Evolutionary conservation across 2,888 invertebrate species (phyloP).

Genomic region (Mystacides longicornis): DNA sequence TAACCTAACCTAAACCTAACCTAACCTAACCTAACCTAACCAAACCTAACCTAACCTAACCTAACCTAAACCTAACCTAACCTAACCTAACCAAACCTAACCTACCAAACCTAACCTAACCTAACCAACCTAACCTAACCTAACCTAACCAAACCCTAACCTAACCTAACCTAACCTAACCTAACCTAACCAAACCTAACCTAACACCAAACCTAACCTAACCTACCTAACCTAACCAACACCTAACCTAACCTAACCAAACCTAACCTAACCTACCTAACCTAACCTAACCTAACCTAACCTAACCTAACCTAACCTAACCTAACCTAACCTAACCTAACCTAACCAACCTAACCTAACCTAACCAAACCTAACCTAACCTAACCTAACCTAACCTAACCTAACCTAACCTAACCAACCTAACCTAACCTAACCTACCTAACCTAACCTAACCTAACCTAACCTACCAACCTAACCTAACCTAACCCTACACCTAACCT

Average conservation of each 20-base stretch:
- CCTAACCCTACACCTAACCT: constrained; percentile 19
- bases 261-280: constrained; percentile 17
- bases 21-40: constrained; percentile 15
- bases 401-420: constrained; percentile 15
- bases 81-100: constrained; percentile 16
- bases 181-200: too few species aligned
- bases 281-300: constrained; percentile 16
- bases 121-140: constrained; percentile 6
- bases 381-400: constrained; percentile 13
- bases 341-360: constrained; percentile 12
- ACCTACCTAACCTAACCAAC: constrained; percentile 26
- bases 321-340: constrained; percentile 11
- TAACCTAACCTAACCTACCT: constrained; percentile 20
- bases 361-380: constrained; percentile 8
- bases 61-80: constrained; percentile 13
- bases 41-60: constrained; percentile 13
- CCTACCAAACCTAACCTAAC: constrained; percentile 7
- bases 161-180: constrained; percentile 8
- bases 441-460: constrained; percentile 21
- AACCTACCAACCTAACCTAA: constrained; percentile 22
- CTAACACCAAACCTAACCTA: constrained; percentile 24
- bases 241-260: constrained; percentile 19
- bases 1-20: constrained; percentile 10
- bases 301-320: constrained; percentile 14
- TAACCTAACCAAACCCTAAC: constrained; percentile 4